These are phyloP conservation scores for Magallana gigas DNA, from an alignment of 1,140 invertebrate species.

Conservation along the genomic window DNA sequence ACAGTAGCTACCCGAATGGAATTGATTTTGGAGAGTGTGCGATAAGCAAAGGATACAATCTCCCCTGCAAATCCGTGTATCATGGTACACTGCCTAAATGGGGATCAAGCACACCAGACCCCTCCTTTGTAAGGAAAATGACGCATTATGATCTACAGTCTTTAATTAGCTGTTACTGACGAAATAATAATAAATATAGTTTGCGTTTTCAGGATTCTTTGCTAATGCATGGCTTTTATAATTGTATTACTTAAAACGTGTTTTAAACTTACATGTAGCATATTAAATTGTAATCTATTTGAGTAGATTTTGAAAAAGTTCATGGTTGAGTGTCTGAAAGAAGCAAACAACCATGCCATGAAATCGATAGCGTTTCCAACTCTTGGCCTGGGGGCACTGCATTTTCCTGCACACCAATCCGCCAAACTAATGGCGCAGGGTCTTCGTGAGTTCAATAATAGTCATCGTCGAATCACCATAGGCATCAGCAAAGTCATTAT, in stretches of 20 bases:
- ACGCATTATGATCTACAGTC: not conserved
- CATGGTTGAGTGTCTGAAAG: constrained; percentile 55
- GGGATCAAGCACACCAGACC: not conserved
- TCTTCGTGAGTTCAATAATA: constrained; percentile 49
- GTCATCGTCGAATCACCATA: constrained; percentile 10
- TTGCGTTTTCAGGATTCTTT: too few relatives aligned
- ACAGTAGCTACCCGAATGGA: not conserved
- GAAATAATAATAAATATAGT: too few relatives aligned
- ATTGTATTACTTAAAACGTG: too few relatives aligned
- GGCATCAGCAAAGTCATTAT: constrained; percentile 40
- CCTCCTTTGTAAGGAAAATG: not conserved
- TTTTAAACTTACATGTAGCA: not conserved
- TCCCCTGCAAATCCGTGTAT: constrained; percentile 11
- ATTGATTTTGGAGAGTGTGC: constrained; percentile 34
- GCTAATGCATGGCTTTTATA: too few relatives aligned
- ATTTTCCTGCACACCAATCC: constrained; percentile 53
- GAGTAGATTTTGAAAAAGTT: constrained; percentile 61
- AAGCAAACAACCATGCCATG: constrained; percentile 47
- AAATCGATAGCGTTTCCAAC: constrained; percentile 57
- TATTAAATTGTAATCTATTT: not conserved
- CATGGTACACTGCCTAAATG: constrained; percentile 50
- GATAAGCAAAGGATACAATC: constrained; percentile 9
- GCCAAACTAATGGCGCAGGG: constrained; percentile 46
- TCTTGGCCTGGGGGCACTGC: constrained; percentile 57
- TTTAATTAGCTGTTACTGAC: not conserved